Conservation (phyloP, 2,797 vertebrate species). For the Loris lydekkerianus region DNA sequence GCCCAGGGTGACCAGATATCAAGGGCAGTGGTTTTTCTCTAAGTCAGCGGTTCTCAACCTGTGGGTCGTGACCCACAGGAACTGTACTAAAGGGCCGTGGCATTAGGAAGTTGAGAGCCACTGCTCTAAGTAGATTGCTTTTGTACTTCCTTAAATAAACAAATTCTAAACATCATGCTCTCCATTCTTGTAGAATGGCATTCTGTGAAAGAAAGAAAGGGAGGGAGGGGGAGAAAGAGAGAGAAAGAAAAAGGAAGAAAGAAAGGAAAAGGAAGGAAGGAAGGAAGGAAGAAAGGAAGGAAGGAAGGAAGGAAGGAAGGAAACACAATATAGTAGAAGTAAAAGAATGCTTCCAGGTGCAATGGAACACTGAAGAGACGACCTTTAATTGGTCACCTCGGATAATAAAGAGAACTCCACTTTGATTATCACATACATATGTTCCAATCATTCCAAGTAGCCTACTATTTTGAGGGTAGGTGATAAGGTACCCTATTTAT, state of each 20-base stretch:
- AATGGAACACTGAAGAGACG: not conserved
- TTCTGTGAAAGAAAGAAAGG: not conserved
- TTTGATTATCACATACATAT: not conserved
- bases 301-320: no score
- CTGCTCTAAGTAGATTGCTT: not conserved
- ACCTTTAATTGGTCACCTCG: not conserved
- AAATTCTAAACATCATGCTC: not conserved
- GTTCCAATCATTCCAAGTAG: not conserved
- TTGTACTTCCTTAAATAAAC: not conserved
- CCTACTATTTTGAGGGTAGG: not conserved
- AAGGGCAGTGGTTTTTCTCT: no score
- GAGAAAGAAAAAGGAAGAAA: not conserved
- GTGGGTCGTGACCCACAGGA: no score
- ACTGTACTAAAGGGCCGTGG: no score
- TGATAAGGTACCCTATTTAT: not conserved
- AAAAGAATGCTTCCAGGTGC: not conserved
- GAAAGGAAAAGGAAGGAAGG: no score
- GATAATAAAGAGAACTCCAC: not conserved
- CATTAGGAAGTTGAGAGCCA: no score
- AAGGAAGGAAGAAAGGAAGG: no score
- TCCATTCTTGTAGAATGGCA: not conserved
- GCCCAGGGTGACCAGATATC: no score
- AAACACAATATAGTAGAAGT: not conserved
- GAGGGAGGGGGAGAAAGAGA: not conserved
- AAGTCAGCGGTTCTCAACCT: no score